Evolutionary conservation across 2,888 invertebrate genomes (phyloP).

Genomic region (Diadegma fenestrale): DNA sequence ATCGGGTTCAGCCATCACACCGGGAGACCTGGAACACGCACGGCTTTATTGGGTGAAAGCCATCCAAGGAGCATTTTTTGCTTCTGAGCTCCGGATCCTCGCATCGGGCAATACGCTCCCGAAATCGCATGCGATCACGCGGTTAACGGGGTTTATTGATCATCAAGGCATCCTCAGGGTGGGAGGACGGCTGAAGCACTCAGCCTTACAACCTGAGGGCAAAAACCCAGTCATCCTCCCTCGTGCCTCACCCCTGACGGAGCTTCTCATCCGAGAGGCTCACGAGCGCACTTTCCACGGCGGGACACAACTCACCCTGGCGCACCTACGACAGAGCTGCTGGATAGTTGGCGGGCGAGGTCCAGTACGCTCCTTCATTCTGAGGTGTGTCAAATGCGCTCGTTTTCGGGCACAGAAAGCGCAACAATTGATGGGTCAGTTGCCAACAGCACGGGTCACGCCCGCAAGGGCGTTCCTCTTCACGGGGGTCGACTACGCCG

Average conservation of each 20-base stretch:
- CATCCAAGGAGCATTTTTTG: background rate
- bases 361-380: conserved; percentile 26
- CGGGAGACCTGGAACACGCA: background rate
- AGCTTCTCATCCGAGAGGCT: background rate
- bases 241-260: background rate
- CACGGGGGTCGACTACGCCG: too few species aligned
- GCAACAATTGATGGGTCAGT: conserved; percentile 73
- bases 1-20: background rate
- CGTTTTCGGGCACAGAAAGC: conserved; percentile 16
- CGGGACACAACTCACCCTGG: conserved; percentile 44
- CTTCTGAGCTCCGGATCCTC: background rate
- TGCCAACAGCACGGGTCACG: conserved; percentile 64
- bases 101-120: background rate
- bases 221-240: conserved; percentile 5
- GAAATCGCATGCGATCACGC: background rate
- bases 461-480: conserved; percentile 40
- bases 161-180: background rate
- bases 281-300: conserved; percentile 26
- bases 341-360: conserved; percentile 52
- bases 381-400: conserved; percentile 26
- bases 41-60: conserved; percentile 10
- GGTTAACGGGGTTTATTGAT: background rate
- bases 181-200: background rate
- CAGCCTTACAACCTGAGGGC: conserved; percentile 21
- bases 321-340: conserved; percentile 11